Base-by-base conservation (phyloP, 2,113 vertebrate species). In the Chelonoidis abingdonii region DNA sequence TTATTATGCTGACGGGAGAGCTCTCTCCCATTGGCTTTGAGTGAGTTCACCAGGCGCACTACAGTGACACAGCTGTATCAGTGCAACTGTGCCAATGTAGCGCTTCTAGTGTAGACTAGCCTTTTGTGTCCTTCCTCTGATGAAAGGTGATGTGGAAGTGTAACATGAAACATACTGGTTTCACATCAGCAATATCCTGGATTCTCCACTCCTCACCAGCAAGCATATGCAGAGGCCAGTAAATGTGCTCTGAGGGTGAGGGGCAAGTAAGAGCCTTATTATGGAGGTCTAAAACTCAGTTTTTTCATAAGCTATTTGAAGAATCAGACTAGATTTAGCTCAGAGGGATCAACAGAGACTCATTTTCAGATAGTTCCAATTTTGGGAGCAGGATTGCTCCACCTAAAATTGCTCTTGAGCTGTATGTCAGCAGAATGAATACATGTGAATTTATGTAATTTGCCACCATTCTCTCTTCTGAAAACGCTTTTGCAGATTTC, bases 251-350 rank as follows among this genome's bases (percentile, higher is more conserved):
- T 88, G 88, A 93, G 89, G 50, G 8, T 93, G 89, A 87, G 56
- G 80, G 35, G 16, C 94, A 84, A 90, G 83, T 83, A 83, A 95
- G 50, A 95, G 84, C 80, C 86, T 90, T 86, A 56, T 54, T 49
- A 1, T 72, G 80, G 86, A 88, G 79, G 56, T 52, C 53, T 86
- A 84, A 90, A 75, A 80, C 54, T 86, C 87, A 41, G 9, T 90
- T 97, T 95, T 81, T 47, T 89, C 94, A 87, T 85, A 78, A 96
- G 44, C 83, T 94, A 8, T 95, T 90, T 92, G 93, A 95, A 89
- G 83, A 95, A 62, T 69, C 89, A 85, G 90, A 49, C 91, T 85
- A 92, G 92, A 95, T 97, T 93, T 89, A 90, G 88, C 47, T 89
- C 89, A 86, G 88, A 76, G 69, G 80, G 90, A 94, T 96, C 92